A percentile compares a stretch with the other conserved stretches of the same genome.
Evolutionary conservation across 2,113 vertebrate species (phyloP).

Genomic region (Theristicus caerulescens): DNA sequence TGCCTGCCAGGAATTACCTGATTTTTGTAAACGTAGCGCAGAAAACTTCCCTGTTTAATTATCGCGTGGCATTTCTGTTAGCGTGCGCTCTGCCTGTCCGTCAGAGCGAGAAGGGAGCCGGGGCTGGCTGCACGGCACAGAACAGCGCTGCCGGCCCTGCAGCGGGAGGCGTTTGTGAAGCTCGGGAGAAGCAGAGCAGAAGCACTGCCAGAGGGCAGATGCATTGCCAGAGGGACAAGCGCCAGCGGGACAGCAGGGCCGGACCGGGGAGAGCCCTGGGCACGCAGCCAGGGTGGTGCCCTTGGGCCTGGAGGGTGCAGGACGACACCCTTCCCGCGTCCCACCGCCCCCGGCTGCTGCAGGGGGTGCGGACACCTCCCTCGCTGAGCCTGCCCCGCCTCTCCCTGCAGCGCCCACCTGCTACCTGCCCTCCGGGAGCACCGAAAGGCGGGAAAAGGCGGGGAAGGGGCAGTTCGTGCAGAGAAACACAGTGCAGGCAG

Average conservation of each 20-base stretch:
- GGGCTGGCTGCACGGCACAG: neutral
- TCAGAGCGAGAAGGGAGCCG: neutral
- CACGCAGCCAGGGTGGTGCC: neutral
- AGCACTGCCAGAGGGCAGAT: no score
- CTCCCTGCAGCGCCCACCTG: neutral
- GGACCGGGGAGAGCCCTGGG: neutral
- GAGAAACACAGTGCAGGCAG: fast-evolving
- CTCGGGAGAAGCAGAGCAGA: neutral
- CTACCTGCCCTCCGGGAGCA: fast-evolving
- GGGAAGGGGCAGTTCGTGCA: fast-evolving
- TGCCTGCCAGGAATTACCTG: neutral
- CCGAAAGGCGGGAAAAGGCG: fast-evolving
- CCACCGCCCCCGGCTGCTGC: fast-evolving
- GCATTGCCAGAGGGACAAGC: neutral
- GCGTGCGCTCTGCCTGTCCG: neutral
- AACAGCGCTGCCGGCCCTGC: neutral
- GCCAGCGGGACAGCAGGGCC: neutral
- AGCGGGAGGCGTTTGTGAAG: neutral
- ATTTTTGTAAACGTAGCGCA: neutral
- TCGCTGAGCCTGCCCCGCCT: fast-evolving
- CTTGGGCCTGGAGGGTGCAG: neutral
- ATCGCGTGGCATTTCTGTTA: neutral
- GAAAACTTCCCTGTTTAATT: neutral
- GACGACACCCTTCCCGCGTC: neutral
- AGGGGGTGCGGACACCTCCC: neutral